Evolutionary conservation across 2,113 vertebrate species (phyloP).

Genomic region (Sapayoa aenigma): DNA sequence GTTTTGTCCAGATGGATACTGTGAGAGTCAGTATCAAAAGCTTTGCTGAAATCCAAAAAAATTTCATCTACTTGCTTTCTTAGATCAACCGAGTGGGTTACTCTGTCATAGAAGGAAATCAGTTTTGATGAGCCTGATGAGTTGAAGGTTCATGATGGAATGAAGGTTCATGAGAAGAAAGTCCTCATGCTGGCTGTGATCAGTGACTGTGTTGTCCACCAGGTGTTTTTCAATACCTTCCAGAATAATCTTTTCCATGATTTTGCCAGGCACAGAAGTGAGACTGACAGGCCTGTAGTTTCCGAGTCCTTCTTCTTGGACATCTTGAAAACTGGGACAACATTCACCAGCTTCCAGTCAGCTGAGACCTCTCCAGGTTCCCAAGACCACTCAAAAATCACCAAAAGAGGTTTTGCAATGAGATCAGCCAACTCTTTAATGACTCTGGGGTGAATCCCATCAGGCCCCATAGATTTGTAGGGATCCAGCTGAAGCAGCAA

Average conservation of each 20-base stretch:
- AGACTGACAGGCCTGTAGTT: background rate
- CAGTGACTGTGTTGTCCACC: background rate
- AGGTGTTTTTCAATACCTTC: background rate
- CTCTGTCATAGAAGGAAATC: background rate
- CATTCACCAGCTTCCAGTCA: background rate
- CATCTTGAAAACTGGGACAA: background rate
- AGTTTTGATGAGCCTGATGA: background rate
- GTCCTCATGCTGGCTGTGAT: accelerated
- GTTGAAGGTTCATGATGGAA: too few species aligned
- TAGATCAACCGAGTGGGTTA: background rate
- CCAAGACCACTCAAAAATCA: background rate
- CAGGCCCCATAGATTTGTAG: background rate
- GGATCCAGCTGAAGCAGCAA: background rate
- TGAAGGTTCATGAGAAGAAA: too few species aligned
- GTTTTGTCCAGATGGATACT: background rate
- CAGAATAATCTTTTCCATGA: background rate
- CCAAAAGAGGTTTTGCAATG: background rate
- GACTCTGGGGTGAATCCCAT: background rate
- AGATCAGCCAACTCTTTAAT: background rate
- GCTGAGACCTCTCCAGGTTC: background rate
- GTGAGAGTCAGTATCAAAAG: background rate
- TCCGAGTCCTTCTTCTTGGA: background rate
- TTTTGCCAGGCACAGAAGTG: background rate
- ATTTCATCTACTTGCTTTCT: background rate
- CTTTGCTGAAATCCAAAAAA: background rate